phyloP scores from a whole-genome alignment of 2,797 vertebrate species.

The Betta splendens region DNA sequence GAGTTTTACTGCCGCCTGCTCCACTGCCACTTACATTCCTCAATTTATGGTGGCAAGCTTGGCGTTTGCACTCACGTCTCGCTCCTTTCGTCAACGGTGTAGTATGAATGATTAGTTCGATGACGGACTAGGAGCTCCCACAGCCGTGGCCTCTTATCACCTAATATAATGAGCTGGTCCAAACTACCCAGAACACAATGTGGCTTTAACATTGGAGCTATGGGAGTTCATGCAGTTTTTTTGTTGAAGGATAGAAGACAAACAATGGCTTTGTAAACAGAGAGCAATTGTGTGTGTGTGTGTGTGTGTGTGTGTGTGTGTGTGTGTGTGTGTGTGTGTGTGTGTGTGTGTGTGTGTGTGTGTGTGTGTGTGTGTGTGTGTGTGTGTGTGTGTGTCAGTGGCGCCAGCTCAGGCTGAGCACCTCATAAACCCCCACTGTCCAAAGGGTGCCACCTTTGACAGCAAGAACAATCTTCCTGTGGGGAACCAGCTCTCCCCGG shows the following conservation, averaged over 20 bases:
- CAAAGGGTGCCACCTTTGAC: conserved; percentile 72
- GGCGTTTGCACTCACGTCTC: conserved; percentile 69
- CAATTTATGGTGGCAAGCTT: conserved; percentile 74
- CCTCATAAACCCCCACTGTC: conserved; percentile 81
- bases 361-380: conserved; percentile 54
- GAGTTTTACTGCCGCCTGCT: conserved; percentile 76
- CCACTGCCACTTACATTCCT: conserved; percentile 78
- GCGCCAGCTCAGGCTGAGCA: conserved; percentile 82
- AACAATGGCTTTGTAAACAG: conserved; percentile 54
- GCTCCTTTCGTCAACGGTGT: conserved; percentile 64
- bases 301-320: conserved; percentile 54
- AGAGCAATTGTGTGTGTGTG: conserved; percentile 37
- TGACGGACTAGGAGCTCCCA: conserved; percentile 48
- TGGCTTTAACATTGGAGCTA: conserved; percentile 29
- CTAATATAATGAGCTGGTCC: conserved; percentile 58
- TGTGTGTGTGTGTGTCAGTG: conserved; percentile 66
- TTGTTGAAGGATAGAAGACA: conserved; percentile 39
- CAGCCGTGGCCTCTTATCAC: conserved; percentile 49
- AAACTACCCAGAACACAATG: conserved; percentile 30
- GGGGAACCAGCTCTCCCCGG: conserved; percentile 48
- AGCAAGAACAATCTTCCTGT: conserved; percentile 57
- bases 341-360: conserved; percentile 57
- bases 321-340: conserved; percentile 60
- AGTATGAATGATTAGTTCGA: conserved; percentile 58
- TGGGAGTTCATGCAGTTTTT: conserved; percentile 43